A percentile compares a stretch with the other conserved stretches of the same genome.
Conservation (phyloP, 2,888 invertebrate genomes). For the Aradus depressus region DNA sequence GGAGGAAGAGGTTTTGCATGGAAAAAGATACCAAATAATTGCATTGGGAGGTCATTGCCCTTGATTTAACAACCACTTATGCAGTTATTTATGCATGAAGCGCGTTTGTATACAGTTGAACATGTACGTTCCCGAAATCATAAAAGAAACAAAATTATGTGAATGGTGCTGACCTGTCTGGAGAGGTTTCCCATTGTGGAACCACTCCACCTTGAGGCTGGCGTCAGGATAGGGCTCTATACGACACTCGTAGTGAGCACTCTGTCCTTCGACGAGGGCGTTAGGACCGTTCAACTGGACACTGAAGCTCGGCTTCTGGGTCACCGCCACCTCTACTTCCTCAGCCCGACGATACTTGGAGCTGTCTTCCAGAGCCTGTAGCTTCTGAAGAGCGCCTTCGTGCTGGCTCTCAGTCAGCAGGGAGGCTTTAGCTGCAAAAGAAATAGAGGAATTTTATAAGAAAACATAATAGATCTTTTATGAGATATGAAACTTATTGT, state of each 20-base stretch:
- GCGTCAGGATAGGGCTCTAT: constrained; percentile 88
- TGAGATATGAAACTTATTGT: too few species aligned
- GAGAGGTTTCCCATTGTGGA: constrained; percentile 81
- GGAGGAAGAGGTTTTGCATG: too few species aligned
- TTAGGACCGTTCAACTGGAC: constrained; percentile 76
- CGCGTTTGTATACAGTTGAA: too few species aligned
- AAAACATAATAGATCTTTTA: too few species aligned
- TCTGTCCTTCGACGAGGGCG: constrained; percentile 75
- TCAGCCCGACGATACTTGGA: constrained; percentile 67
- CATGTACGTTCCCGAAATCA: too few species aligned
- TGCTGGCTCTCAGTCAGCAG: constrained; percentile 81
- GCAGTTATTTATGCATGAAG: too few species aligned
- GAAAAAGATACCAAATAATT: too few species aligned
- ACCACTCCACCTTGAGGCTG: constrained; percentile 82
- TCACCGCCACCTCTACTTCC: constrained; percentile 61
- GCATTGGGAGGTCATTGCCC: too few species aligned
- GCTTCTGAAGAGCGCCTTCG: constrained; percentile 75
- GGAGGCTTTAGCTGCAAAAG: constrained; percentile 63
- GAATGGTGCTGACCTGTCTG: constrained; percentile 64
- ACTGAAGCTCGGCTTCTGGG: constrained; percentile 72
- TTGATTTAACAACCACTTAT: too few species aligned
- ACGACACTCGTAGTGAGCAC: constrained; percentile 84
- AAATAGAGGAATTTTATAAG: background rate
- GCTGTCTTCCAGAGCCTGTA: constrained; percentile 73
- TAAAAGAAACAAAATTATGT: too few species aligned